Conservation (phyloP, 2,113 vertebrate genomes). For the Sylvia atricapilla region DNA sequence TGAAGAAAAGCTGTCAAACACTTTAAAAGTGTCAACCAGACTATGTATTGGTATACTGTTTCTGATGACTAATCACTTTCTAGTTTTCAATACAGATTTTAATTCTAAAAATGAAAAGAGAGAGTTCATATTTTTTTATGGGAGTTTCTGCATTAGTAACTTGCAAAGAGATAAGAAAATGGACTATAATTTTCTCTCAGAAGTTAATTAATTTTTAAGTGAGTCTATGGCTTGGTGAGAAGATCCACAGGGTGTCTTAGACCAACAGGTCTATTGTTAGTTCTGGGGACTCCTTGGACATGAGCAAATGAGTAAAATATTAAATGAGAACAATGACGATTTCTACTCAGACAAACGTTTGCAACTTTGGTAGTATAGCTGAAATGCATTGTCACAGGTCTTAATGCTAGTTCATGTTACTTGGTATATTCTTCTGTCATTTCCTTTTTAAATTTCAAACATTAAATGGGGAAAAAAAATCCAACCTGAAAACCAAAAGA, state of each 20-base stretch:
- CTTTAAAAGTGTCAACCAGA: background rate
- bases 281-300: background rate
- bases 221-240: background rate
- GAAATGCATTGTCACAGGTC: background rate
- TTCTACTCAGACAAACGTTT: background rate
- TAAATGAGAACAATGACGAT: background rate
- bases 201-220: background rate
- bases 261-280: background rate
- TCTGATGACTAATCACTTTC: background rate
- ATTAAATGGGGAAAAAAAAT: rapidly evolving
- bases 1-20: background rate
- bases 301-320: background rate
- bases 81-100: background rate
- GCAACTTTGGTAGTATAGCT: background rate
- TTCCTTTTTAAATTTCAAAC: background rate
- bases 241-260: background rate
- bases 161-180: background rate
- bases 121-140: background rate
- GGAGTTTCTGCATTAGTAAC: background rate
- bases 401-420: background rate
- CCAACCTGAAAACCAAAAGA: background rate
- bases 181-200: background rate
- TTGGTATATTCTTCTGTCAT: background rate
- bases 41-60: background rate
- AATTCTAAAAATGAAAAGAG: background rate